Percentiles rank a stretch among this genome's conserved stretches.
Evolutionary conservation across 2,113 vertebrate genomes (phyloP).

Genomic region (Oophaga pumilio): DNA sequence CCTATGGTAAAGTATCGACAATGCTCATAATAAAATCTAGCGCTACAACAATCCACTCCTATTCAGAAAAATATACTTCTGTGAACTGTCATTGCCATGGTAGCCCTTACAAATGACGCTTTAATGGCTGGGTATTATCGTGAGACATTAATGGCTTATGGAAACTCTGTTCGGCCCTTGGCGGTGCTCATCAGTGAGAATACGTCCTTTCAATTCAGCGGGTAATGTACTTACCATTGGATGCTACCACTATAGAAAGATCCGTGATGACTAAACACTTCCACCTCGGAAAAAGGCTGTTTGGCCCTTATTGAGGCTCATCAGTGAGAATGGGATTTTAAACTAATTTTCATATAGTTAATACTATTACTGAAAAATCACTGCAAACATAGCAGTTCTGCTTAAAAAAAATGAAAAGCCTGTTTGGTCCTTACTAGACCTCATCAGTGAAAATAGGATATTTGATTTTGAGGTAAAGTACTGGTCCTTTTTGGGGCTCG

Average conservation of each 20-base stretch:
- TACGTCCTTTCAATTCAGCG: background rate
- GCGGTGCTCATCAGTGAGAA: background rate
- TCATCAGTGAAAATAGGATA: background rate
- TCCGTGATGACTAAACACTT: background rate
- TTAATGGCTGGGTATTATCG: background rate
- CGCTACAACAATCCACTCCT: background rate
- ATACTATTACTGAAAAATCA: background rate
- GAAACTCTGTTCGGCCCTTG: background rate
- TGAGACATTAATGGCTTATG: background rate
- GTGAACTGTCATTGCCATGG: slow-evolving; percentile 17
- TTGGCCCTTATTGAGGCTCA: background rate
- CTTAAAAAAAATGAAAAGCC: background rate
- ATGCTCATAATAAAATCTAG: background rate
- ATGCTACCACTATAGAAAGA: background rate
- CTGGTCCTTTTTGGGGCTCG: too few species aligned
- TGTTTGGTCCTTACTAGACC: background rate
- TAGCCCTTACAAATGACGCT: slow-evolving; percentile 5
- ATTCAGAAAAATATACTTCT: slow-evolving; percentile 1
- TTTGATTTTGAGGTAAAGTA: too few species aligned
- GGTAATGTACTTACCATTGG: background rate
- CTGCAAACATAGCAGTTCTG: background rate
- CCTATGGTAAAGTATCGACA: background rate
- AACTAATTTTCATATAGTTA: background rate
- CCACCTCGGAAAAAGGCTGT: background rate
- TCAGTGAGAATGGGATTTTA: background rate